These are phyloP conservation scores for Percina caprodes DNA, from an alignment of 2,113 vertebrate species.

Conservation along the genomic window DNA sequence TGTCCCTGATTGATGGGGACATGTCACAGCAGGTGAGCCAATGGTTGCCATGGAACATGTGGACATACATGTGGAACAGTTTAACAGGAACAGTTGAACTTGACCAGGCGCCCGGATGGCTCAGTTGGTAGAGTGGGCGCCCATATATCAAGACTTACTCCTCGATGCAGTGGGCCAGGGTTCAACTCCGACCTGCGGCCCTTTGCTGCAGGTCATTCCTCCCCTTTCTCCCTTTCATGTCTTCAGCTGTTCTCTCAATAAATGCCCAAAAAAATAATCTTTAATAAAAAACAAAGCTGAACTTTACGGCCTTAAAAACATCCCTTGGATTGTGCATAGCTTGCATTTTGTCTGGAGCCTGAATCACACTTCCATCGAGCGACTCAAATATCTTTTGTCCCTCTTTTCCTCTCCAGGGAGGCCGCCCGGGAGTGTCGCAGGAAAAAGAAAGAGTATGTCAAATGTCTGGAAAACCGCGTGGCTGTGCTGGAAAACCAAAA, in stretches of 20 bases:
- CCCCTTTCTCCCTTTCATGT: no score
- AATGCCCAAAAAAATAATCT: no score
- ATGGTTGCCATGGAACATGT: not conserved
- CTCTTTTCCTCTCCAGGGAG: slow-evolving; percentile 89
- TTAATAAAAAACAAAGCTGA: not conserved
- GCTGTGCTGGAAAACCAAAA: slow-evolving; percentile 99
- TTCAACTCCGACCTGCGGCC: no score
- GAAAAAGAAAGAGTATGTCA: slow-evolving; percentile 99
- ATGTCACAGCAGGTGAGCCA: not conserved
- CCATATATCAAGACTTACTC: no score
- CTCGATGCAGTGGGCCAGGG: no score
- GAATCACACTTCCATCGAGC: not conserved
- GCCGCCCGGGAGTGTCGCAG: slow-evolving; percentile 96
- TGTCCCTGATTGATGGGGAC: not conserved
- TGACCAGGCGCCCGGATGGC: no score
- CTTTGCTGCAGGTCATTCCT: no score
- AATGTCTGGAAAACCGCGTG: slow-evolving; percentile 98
- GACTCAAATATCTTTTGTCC: not conserved
- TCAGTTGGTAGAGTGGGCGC: no score
- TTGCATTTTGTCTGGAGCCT: slow-evolving; percentile 8
- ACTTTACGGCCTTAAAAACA: not conserved
- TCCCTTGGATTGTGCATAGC: slow-evolving; percentile 4
- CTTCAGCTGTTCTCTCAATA: no score
- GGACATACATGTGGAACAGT: not conserved
- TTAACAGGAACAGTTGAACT: no score